Evolutionary conservation across 2,888 invertebrate genomes (phyloP), one percentile per base, ranked within the genome.

Genomic region (Dynastes grantii): DNA sequence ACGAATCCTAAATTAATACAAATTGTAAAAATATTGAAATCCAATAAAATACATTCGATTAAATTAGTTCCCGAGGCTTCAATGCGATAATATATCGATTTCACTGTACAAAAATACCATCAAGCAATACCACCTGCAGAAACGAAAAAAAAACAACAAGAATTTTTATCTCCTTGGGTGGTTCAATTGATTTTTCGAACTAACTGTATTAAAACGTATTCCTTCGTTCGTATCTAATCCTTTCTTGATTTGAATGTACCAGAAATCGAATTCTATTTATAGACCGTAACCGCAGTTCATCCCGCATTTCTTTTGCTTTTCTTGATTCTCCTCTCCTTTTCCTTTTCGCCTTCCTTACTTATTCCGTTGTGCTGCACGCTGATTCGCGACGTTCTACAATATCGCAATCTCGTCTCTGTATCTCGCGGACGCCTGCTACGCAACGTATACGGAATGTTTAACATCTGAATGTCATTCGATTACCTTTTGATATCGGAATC

Each of bases 211-310:
- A 8, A 11, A 8, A 58, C n/a, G 16, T 16, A 58, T 58, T 58
- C 53, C 22, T 58, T 58, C 55, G 8, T 58, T 27, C 22, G 22
- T 16, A 58, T 58, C 22, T 58, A 58, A 58, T 27, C 55, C 2
- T 9, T 58, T 58, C n/a, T 22, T 2, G 55, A 58, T 27, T 58
- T 22, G 55, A 55, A 58, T 27, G 22, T 58, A 58, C 55, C 55
- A 58, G 55, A 58, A 58, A 58, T 58, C 55, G 55, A 58, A 58
- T 58, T 58, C 55, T 58, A 58, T 58, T 58, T 58, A 58, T 58
- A 58, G 55, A n/a, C 45, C 11, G 45, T 2, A 58, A 58, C 22
- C 55, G 55, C 55, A 58, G 27, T 16, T 55, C 55, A 55, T 55
- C 55, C 8, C 55, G 55, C 9, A n/a, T 5, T 37, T 58, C 22